phyloP scores from a whole-genome alignment of 1,140 invertebrate species.

The Meloidogyne floridensis region DNA sequence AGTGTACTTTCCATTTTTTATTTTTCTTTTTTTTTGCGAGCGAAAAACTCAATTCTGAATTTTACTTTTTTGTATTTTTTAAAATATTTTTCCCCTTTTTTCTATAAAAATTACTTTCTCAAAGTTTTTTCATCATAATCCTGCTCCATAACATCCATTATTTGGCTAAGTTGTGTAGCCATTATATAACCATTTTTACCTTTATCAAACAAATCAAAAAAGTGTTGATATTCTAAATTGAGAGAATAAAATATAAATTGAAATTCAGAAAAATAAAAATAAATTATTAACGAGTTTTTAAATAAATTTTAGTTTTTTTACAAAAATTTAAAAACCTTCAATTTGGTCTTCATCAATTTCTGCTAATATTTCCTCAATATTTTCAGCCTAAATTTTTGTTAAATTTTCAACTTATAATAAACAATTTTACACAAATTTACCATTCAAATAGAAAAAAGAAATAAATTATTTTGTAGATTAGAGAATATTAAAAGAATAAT shows the following conservation, averaged over 20 bases:
- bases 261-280: too few relatives aligned
- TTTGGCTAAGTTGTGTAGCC: conserved; percentile 63
- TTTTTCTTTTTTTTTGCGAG: not conserved
- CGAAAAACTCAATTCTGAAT: too few relatives aligned
- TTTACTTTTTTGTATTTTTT: not conserved
- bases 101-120: conserved; percentile 26
- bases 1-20: not conserved
- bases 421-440: not conserved
- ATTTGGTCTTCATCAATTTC: conserved; percentile 64
- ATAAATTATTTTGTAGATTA: too few relatives aligned
- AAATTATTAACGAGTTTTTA: too few relatives aligned
- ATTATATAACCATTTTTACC: conserved; percentile 65
- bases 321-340: conserved; percentile 39
- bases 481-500: too few relatives aligned
- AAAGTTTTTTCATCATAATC: conserved; percentile 63
- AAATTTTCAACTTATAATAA: not conserved
- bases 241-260: too few relatives aligned
- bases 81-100: not conserved
- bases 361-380: conserved; percentile 64
- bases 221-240: conserved; percentile 46
- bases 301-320: not conserved
- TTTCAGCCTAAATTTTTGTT: conserved; percentile 47
- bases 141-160: conserved; percentile 63
- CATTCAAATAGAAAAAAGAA: not conserved
- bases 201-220: conserved; percentile 63